Evolutionary conservation across 2,888 invertebrate species (phyloP).

Genomic region (Thysanoteuthis rhombus): DNA sequence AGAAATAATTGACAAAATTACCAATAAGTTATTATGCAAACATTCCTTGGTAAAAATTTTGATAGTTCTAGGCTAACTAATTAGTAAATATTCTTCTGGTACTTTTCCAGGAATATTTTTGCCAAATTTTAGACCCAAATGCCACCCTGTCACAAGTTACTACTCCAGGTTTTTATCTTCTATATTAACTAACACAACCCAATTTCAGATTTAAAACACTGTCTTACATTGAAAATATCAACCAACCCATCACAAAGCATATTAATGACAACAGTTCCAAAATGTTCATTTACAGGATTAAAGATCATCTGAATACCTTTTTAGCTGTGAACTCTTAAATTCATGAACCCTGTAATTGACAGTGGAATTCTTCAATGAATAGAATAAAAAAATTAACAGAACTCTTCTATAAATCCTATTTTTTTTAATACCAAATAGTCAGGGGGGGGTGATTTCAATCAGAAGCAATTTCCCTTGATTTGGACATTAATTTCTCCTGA

Average conservation of each 20-base stretch:
- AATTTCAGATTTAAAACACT: neutral
- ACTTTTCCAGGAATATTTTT: neutral
- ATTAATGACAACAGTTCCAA: neutral
- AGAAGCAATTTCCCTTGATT: too few species aligned
- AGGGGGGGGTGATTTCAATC: too few species aligned
- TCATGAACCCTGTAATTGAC: too few species aligned
- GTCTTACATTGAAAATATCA: neutral
- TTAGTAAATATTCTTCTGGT: neutral
- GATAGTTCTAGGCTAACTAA: neutral
- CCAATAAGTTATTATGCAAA: neutral
- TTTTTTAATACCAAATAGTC: too few species aligned
- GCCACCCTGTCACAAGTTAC: neutral
- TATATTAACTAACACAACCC: neutral
- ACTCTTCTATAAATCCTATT: too few species aligned
- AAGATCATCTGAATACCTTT: too few species aligned
- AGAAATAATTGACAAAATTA: neutral
- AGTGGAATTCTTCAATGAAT: too few species aligned
- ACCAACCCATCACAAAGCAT: neutral
- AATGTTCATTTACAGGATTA: neutral
- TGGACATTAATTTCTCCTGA: too few species aligned
- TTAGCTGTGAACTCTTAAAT: too few species aligned
- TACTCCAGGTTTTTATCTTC: too few species aligned
- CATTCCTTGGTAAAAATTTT: neutral
- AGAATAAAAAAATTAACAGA: too few species aligned
- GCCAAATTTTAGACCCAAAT: neutral